Evolutionary conservation across 2,888 invertebrate species (phyloP).

Genomic region (Oscheius sp.): DNA sequence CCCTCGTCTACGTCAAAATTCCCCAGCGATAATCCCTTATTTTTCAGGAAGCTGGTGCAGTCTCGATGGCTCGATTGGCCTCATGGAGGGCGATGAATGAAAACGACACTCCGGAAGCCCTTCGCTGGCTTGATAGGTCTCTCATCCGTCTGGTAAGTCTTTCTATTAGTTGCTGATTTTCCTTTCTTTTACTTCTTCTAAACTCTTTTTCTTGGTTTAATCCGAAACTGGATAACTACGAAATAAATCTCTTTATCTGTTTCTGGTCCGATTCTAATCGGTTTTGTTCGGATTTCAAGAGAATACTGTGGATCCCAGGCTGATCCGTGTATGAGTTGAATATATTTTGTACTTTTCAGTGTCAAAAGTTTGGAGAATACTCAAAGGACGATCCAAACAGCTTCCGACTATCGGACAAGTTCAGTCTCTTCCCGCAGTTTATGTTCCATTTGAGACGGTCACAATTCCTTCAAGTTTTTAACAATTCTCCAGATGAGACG

Average conservation of each 20-base stretch:
- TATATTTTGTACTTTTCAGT: too few relatives aligned
- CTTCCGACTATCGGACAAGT: conserved; percentile 93
- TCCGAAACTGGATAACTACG: too few relatives aligned
- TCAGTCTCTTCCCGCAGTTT: conserved; percentile 97
- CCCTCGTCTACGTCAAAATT: too few relatives aligned
- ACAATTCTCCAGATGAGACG: conserved; percentile 99
- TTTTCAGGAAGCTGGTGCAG: conserved; percentile 97
- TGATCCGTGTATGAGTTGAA: too few relatives aligned
- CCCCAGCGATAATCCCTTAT: conserved; percentile 73
- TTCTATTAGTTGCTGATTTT: too few relatives aligned
- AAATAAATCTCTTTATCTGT: too few relatives aligned
- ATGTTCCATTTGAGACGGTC: conserved; percentile 98
- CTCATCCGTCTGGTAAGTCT: conserved; percentile 85
- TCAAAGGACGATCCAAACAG: conserved; percentile 95
- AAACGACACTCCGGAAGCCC: conserved; percentile 89
- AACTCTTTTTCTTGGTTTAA: too few relatives aligned
- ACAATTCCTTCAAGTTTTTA: conserved; percentile 94
- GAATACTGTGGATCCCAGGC: too few relatives aligned
- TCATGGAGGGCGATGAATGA: conserved; percentile 87
- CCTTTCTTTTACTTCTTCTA: too few relatives aligned
- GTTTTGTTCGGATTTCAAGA: too few relatives aligned
- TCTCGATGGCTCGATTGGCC: conserved; percentile 94
- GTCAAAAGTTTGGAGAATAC: conserved; percentile 99
- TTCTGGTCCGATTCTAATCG: too few relatives aligned
- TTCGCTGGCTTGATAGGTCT: conserved; percentile 98